Percentiles rank a stretch among this genome's conserved stretches.
phyloP scores from a whole-genome alignment of 2,888 invertebrate genomes.

The Himalopsyche anomala region DNA sequence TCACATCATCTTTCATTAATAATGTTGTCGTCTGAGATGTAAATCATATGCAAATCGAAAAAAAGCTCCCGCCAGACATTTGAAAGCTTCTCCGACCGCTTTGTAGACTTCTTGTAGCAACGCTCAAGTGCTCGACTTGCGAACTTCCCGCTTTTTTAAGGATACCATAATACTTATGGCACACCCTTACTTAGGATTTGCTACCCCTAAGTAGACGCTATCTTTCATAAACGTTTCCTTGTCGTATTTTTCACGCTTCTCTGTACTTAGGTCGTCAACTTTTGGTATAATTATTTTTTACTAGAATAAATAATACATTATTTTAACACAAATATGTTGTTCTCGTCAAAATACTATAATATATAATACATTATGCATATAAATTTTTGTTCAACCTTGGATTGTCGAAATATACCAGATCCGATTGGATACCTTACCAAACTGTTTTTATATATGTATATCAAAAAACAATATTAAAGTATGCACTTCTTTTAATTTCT shows the following conservation, averaged over 20 bases:
- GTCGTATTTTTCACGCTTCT: conserved; percentile 40
- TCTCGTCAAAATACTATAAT: no score
- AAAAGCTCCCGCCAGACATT: conserved; percentile 9
- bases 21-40: conserved; percentile 15
- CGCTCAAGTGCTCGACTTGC: not conserved
- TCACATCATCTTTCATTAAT: conserved; percentile 50
- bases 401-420: no score
- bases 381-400: no score
- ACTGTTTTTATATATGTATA: no score
- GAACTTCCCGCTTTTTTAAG: conserved; percentile 17
- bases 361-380: no score
- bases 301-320: no score
- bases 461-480: no score
- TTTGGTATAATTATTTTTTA: not conserved
- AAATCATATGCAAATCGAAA: conserved; percentile 19
- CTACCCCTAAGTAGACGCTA: conserved; percentile 55
- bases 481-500: no score
- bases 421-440: no score
- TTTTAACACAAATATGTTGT: no score
- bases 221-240: conserved; percentile 54
- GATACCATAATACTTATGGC: not conserved
- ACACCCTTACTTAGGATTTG: conserved; percentile 21
- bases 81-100: not conserved
- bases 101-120: conserved; percentile 7
- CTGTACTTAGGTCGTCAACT: not conserved